Evolutionary conservation across 2,113 vertebrate species (phyloP), one percentile per base, ranked within the genome.

Genomic region (Chloropsis cyanopogon): DNA sequence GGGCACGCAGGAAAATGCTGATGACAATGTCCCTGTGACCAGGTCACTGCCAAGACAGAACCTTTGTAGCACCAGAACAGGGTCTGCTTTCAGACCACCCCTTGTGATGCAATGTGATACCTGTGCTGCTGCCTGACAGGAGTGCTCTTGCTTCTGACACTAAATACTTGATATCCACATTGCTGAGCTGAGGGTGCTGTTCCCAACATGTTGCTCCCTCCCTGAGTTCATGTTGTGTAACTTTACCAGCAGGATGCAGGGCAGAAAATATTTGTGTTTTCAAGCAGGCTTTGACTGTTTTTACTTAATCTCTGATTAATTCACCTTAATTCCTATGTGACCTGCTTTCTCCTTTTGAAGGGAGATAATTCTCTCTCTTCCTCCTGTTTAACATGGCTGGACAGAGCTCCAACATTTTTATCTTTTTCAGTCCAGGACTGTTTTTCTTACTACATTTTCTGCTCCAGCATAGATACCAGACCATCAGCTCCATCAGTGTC

Each of bases 11-110:
- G n/a, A n/a, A n/a, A n/a, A 4, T 21, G 59, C 15, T 73, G 49
- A 2, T 50, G 59, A 0, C 7, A 5, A 6, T 26, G 18, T 23
- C 17, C 26, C 7, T 39, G 2, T 20, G 50, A 16, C 20, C 50
- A 63, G 26, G 37, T 46, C 18, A 11, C 28, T 59, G 61, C 12
- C 39, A 39, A 39, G 33, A 21, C 17, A 11, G 63, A 72, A 23
- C 18, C 8, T 15, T 12, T 53, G 33, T 4, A 47, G 49, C 24
- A 41, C 14, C 31, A 47, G 49, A n/a, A 39, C 28, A 8, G 13
- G 14, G 3, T 11, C n/a, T 75, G 35, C 21, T 82, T 59, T 50
- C 80, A 66, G 61, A 37, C 4, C 42, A 46, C 8, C 14, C 41
- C 11, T 57, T 19, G 14, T 20, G 63, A 49, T 50, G 44, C 35